Conservation (phyloP, 2,113 vertebrate genomes). For the Euleptes europaea region DNA sequence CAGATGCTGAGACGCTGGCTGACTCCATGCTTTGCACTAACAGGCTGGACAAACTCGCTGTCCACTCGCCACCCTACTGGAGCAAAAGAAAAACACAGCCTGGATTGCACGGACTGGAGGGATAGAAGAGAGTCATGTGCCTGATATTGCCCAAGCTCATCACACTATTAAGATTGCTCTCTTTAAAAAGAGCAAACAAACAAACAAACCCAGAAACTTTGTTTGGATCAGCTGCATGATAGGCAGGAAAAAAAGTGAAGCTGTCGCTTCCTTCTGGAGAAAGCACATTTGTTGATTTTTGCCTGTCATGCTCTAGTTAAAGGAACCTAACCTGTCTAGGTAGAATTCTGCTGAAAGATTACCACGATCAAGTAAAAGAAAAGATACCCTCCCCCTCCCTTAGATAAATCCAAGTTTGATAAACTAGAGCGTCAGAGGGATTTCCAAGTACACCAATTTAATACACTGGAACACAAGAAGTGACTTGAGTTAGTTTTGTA, state of each 20-base stretch:
- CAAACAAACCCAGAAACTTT: accelerated
- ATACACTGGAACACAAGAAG: background rate
- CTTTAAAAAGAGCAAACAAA: accelerated
- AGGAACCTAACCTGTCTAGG: background rate
- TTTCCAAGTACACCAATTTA: background rate
- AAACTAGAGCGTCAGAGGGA: too few relatives aligned
- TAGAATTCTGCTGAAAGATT: too few relatives aligned
- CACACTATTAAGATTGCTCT: accelerated
- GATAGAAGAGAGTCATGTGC: background rate
- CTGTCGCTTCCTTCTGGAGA: background rate
- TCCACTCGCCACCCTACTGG: conserved; percentile 42
- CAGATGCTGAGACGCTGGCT: background rate
- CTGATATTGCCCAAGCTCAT: background rate
- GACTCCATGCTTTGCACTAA: conserved; percentile 44
- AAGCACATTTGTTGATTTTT: background rate
- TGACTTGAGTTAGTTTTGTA: too few relatives aligned
- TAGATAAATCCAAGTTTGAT: too few relatives aligned
- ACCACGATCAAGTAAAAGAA: background rate
- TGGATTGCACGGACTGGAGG: conserved; percentile 60
- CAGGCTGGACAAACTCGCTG: conserved; percentile 57
- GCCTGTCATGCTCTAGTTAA: background rate
- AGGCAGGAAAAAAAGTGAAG: background rate
- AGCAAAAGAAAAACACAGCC: conserved; percentile 64
- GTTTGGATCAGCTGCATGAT: background rate
- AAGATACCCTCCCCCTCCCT: background rate